These are phyloP conservation scores for Pecten maximus DNA, from an alignment of 2,888 invertebrate genomes.

Conservation along the genomic window DNA sequence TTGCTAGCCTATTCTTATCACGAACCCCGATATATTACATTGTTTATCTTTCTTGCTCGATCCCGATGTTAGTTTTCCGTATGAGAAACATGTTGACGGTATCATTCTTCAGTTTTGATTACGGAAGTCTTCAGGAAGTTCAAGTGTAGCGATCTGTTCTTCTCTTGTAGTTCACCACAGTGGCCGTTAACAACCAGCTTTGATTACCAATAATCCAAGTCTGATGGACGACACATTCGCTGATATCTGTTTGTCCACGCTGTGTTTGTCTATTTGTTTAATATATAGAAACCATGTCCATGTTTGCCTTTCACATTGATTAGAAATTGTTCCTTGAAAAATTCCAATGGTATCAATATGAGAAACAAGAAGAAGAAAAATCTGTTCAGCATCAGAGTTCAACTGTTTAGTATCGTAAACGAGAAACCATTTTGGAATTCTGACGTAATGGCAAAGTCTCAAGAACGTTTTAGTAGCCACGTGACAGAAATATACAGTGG, in stretches of 20 bases:
- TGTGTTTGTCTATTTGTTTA: not conserved
- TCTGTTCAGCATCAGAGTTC: not conserved
- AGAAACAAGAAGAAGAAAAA: not conserved
- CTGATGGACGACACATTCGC: not conserved
- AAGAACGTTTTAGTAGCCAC: not conserved
- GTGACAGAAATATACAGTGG: no score
- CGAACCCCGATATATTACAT: no score
- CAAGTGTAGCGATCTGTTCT: no score
- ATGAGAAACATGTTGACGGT: no score
- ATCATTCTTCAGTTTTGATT: not conserved
- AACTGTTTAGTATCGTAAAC: not conserved
- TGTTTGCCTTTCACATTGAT: not conserved
- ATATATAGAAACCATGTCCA: not conserved
- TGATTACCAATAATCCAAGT: not conserved
- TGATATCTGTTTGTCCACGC: not conserved
- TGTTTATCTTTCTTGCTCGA: no score
- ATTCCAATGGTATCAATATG: not conserved
- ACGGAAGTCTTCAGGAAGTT: not conserved
- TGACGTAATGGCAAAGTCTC: not conserved
- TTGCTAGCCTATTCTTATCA: no score
- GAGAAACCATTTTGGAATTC: not conserved
- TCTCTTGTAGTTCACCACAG: not conserved
- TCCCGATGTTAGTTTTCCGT: no score
- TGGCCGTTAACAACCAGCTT: not conserved
- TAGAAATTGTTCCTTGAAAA: not conserved